Conservation (phyloP, 2,888 invertebrate genomes). For the Amphimallon solstitiale region DNA sequence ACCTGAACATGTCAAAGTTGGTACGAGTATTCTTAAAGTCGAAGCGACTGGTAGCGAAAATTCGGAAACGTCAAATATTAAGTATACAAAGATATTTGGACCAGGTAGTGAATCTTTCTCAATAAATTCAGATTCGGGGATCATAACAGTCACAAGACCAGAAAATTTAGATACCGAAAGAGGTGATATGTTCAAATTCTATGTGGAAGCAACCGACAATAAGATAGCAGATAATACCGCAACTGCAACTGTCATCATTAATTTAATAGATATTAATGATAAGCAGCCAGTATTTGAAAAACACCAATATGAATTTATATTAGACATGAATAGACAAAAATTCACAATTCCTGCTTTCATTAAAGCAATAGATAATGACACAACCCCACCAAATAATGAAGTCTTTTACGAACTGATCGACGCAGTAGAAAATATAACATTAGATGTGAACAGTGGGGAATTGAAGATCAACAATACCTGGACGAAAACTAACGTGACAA, state of each 20-base stretch:
- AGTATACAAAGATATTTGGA: slow-evolving; percentile 80
- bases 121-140: slow-evolving; percentile 81
- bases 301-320: slow-evolving; percentile 80
- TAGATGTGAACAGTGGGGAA: slow-evolving; percentile 82
- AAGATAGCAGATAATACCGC: slow-evolving; percentile 79
- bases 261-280: slow-evolving; percentile 83
- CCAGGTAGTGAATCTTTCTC: slow-evolving; percentile 80
- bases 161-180: slow-evolving; percentile 86
- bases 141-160: slow-evolving; percentile 81
- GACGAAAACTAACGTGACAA: slow-evolving; percentile 63
- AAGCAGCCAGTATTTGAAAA: slow-evolving; percentile 86
- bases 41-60: slow-evolving; percentile 87
- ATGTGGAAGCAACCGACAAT: slow-evolving; percentile 85
- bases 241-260: slow-evolving; percentile 77
- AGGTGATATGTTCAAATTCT: slow-evolving; percentile 79
- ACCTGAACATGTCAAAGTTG: slow-evolving; percentile 81
- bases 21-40: slow-evolving; percentile 65
- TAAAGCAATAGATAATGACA: slow-evolving; percentile 85
- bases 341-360: slow-evolving; percentile 81
- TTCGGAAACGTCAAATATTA: slow-evolving; percentile 72
- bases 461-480: slow-evolving; percentile 69
- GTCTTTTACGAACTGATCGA: slow-evolving; percentile 86
- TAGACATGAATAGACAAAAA: slow-evolving; percentile 77
- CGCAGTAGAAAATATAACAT: slow-evolving; percentile 76
- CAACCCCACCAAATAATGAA: slow-evolving; percentile 85